Evolutionary conservation across 2,888 invertebrate genomes (phyloP), one percentile per base, ranked within the genome.

Genomic region (Cataglyphis cursor): DNA sequence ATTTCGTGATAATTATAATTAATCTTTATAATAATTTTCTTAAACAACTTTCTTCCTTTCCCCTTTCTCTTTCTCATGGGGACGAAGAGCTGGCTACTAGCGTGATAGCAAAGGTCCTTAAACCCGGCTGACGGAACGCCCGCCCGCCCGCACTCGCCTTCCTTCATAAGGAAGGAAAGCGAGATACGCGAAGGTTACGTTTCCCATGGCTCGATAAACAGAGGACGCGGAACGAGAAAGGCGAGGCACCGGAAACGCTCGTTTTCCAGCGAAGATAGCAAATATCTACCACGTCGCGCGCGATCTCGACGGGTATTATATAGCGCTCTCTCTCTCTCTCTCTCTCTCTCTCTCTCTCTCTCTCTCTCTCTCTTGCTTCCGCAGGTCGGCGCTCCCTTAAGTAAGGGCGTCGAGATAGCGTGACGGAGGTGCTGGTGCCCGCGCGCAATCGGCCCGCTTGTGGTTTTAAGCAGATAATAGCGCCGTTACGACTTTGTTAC

Each of bases 161-260:
- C 41, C 44, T 35, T 21, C 44, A 41, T 59, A 59, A 78, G 70
- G 65, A 82, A 76, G 38, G 70, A 82, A 83, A 80, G 70, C 70
- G 48, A 84, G 66, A 75, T 68, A 51, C 57, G 62, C 44, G 28
- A 72, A 51, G 59, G 66, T 73, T 84, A 66, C 72, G 62, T 84
- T 84, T 86, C 85, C 78, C 85, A 86, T 84, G 84, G 64, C 78
- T 84, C 84, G 84, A 84, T 84, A 86, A 86, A 86, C 66, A 86
- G 84, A 84, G 85, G 84, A 85, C 75, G 61, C 75, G 59, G 72
- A 80, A 85, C 62, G 73, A 83, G 76, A 86, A 84, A 82, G 85
- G 84, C 78, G 82, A 76, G 51, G 82, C 59, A 70, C 28, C 85
- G 85, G 85, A 86, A 86, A 82, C 74, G 82, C 38, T 78, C 84